Conservation (phyloP, 2,113 vertebrate species). For the Macrotus californicus region DNA sequence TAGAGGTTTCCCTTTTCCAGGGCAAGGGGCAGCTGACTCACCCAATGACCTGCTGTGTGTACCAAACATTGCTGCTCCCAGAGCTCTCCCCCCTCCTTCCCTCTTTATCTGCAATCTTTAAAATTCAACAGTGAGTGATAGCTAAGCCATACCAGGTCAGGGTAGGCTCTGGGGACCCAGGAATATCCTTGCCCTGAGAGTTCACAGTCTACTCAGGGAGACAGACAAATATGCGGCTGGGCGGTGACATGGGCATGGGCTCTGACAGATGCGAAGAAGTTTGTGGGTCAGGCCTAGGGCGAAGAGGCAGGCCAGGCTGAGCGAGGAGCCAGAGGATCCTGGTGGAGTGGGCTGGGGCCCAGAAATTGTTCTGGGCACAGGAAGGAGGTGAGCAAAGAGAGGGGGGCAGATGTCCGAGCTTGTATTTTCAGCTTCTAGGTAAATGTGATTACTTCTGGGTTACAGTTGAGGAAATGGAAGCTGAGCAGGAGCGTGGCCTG, state of each 20-base stretch:
- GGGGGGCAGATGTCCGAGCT: neutral
- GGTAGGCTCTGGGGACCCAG: neutral
- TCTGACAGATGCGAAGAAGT: neutral
- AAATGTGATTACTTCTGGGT: neutral
- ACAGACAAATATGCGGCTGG: neutral
- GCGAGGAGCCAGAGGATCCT: neutral
- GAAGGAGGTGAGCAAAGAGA: neutral
- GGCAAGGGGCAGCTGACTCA: constrained; percentile 63
- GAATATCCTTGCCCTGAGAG: neutral
- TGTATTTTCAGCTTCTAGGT: neutral
- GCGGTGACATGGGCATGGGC: neutral
- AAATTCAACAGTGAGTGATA: neutral
- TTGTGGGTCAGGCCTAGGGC: neutral
- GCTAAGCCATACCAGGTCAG: neutral
- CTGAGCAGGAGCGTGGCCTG: neutral
- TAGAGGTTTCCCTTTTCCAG: neutral
- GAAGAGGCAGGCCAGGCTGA: neutral
- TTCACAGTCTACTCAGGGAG: neutral
- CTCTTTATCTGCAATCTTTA: constrained; percentile 35
- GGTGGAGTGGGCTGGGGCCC: neutral
- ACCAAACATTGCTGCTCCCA: neutral
- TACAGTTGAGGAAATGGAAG: neutral
- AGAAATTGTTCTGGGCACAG: neutral
- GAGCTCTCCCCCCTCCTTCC: neutral
- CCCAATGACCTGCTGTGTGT: neutral